Conservation (phyloP, 53 echinoderm and acorn worm genomes). For the Astropecten irregularis region DNA sequence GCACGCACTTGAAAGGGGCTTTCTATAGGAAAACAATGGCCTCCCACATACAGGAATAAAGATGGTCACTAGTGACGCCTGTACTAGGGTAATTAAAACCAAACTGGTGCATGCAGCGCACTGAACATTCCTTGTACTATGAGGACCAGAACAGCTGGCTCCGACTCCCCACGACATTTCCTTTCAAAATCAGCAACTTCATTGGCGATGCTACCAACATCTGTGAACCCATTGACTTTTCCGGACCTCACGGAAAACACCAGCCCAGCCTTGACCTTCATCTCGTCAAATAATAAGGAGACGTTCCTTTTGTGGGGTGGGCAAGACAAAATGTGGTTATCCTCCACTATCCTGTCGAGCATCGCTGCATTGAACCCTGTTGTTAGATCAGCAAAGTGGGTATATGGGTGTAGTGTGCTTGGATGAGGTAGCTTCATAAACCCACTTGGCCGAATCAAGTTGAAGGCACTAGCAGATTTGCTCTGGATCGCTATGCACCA, state of each 20-base stretch:
- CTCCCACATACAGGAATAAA: slow-evolving; percentile 16
- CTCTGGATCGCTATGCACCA: slow-evolving; percentile 54
- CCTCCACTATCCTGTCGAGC: slow-evolving; percentile 37
- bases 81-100: slow-evolving; percentile 1
- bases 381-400: slow-evolving; percentile 35
- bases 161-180: too few relatives aligned
- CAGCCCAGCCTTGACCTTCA: too few relatives aligned
- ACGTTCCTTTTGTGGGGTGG: background rate
- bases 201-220: too few relatives aligned
- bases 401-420: too few relatives aligned
- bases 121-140: background rate
- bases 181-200: too few relatives aligned
- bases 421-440: too few relatives aligned
- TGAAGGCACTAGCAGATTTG: slow-evolving; percentile 19
- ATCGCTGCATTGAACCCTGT: slow-evolving; percentile 44
- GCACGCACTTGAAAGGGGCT: background rate
- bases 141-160: slow-evolving; percentile 4
- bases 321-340: background rate
- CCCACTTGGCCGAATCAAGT: slow-evolving; percentile 14
- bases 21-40: slow-evolving; percentile 23
- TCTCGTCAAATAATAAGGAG: too few relatives aligned
- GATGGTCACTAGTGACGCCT: slow-evolving; percentile 9
- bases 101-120: slow-evolving; percentile 1
- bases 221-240: too few relatives aligned
- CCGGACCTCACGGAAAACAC: too few relatives aligned